Percentiles rank a stretch among this genome's conserved stretches.
These are phyloP conservation scores for Craseonycteris thonglongyai DNA, from an alignment of 2,113 vertebrate genomes.

Conservation along the genomic window DNA sequence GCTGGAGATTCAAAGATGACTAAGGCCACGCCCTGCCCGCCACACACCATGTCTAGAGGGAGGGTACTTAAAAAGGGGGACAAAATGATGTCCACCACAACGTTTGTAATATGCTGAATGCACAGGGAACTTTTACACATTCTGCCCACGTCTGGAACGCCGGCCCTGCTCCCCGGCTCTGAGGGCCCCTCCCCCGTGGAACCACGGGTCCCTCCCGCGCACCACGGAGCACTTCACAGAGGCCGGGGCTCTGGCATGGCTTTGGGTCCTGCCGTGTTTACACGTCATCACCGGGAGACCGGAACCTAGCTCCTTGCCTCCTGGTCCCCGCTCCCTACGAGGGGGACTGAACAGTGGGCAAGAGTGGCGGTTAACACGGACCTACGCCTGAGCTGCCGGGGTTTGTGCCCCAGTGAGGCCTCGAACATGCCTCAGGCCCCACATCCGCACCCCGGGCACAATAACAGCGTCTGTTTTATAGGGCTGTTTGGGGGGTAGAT, in stretches of 20 bases:
- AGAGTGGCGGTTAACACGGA: not conserved
- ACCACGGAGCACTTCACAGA: no score
- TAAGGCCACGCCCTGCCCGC: not conserved
- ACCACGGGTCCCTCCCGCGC: not conserved
- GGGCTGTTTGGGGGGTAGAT: not conserved
- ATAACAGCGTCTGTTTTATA: rapidly evolving
- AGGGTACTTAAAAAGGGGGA: not conserved
- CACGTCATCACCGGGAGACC: not conserved
- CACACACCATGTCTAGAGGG: not conserved
- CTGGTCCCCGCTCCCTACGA: not conserved
- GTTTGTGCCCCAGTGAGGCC: not conserved
- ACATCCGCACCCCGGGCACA: not conserved
- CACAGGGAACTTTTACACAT: not conserved
- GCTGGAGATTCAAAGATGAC: not conserved
- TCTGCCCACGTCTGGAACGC: not conserved
- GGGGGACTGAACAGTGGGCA: not conserved
- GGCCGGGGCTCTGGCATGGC: not conserved
- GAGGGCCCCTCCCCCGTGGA: not conserved
- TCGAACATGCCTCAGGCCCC: not conserved
- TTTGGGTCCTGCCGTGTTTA: no score
- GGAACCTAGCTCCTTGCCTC: not conserved
- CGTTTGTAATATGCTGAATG: rapidly evolving
- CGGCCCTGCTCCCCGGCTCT: not conserved
- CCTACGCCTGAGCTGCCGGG: not conserved
- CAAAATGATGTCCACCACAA: rapidly evolving